Evolutionary conservation across 1,140 invertebrate species (phyloP).

Genomic region (Rhynchophorus ferrugineus): DNA sequence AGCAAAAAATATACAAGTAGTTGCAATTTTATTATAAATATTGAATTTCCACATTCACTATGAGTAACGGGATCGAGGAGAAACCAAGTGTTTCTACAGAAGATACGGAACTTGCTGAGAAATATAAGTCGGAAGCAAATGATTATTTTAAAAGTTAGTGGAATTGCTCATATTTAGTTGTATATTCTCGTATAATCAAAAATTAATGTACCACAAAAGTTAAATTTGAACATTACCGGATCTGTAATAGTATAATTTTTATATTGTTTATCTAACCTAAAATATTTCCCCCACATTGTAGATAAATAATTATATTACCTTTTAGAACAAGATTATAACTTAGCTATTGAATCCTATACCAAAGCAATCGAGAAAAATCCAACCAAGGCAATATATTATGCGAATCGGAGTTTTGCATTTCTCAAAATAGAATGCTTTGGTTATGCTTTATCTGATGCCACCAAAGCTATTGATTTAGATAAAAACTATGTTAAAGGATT

Average conservation of each 20-base stretch:
- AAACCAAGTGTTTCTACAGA: slow-evolving; percentile 29
- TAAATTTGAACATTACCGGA: not conserved
- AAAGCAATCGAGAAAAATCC: slow-evolving; percentile 86
- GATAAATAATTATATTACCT: not conserved
- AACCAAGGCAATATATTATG: slow-evolving; percentile 76
- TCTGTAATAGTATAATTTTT: slow-evolving; percentile 14
- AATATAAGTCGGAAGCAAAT: slow-evolving; percentile 77
- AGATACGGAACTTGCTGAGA: slow-evolving; percentile 55
- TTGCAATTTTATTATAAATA: slow-evolving; percentile 7
- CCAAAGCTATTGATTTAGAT: slow-evolving; percentile 84
- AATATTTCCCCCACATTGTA: too few relatives aligned
- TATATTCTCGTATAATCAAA: not conserved
- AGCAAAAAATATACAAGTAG: not conserved
- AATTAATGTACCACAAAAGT: not conserved
- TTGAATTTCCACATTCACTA: slow-evolving; percentile 1
- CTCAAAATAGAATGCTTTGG: slow-evolving; percentile 89
- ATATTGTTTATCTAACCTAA: slow-evolving; percentile 7
- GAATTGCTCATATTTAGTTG: not conserved
- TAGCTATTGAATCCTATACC: slow-evolving; percentile 84
- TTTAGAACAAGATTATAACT: slow-evolving; percentile 80
- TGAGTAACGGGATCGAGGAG: slow-evolving; percentile 19
- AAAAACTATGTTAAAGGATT: slow-evolving; percentile 87
- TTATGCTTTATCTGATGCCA: slow-evolving; percentile 85
- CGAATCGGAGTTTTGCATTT: slow-evolving; percentile 93
- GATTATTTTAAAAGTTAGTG: slow-evolving; percentile 76